Percentiles rank a stretch among this genome's conserved stretches.
phyloP scores from a whole-genome alignment of 2,888 invertebrate species.

The Agrypnus murinus region DNA sequence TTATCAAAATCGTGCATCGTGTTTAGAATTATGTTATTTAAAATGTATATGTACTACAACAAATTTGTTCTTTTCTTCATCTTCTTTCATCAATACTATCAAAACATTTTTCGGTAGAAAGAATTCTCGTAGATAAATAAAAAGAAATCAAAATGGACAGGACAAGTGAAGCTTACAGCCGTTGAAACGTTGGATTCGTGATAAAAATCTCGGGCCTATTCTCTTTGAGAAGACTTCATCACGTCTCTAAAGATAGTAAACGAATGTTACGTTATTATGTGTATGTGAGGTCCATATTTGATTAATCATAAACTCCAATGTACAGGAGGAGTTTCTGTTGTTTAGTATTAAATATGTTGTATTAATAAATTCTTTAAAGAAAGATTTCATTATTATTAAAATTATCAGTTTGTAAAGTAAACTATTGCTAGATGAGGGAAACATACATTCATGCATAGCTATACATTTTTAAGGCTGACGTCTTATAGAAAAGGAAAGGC shows the following conservation, averaged over 20 bases:
- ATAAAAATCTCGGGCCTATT: constrained; percentile 46
- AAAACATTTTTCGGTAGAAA: background rate
- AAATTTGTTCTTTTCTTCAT: no score
- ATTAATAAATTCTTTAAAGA: no score
- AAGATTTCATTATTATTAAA: no score
- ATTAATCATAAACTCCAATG: no score
- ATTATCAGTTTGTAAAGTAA: no score
- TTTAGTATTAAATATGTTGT: no score
- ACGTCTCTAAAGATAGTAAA: constrained; percentile 39
- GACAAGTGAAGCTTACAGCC: constrained; percentile 36
- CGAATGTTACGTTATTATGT: constrained; percentile 37
- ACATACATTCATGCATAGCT: no score
- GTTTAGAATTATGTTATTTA: constrained; percentile 13
- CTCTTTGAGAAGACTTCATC: constrained; percentile 45
- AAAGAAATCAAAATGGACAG: constrained; percentile 31
- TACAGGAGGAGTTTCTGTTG: no score
- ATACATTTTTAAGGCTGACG: no score
- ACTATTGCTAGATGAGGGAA: no score
- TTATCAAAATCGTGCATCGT: constrained; percentile 33
- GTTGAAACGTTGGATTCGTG: constrained; percentile 44
- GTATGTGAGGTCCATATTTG: constrained; percentile 41
- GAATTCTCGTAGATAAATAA: constrained; percentile 32
- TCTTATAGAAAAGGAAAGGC: no score
- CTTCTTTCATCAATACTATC: background rate
- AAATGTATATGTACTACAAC: constrained; percentile 5